These are phyloP conservation scores for Drosophila grimshawi DNA, from an alignment of 1,140 invertebrate genomes.

Conservation along the genomic window DNA sequence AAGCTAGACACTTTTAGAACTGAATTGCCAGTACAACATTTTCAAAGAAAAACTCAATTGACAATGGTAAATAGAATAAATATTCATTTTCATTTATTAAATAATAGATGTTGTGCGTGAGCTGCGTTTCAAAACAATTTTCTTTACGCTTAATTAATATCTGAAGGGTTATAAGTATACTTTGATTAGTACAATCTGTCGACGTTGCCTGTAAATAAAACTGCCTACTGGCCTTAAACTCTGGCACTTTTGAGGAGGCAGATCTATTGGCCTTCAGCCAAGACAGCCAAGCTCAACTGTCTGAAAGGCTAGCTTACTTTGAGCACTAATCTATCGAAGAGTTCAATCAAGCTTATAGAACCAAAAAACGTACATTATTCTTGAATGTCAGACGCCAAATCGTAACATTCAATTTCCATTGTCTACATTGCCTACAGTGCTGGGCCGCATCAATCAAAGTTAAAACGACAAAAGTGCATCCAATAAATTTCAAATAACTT, in stretches of 20 bases:
- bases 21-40: too few relatives aligned
- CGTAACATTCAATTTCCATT: constrained; percentile 42
- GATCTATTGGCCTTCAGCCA: neutral
- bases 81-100: too few relatives aligned
- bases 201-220: neutral
- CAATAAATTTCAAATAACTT: constrained; percentile 77
- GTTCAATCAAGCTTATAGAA: constrained; percentile 20
- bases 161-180: too few relatives aligned
- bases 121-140: too few relatives aligned
- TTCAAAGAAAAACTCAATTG: too few relatives aligned
- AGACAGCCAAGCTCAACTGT: neutral
- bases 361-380: neutral
- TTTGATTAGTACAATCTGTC: too few relatives aligned
- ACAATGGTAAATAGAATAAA: too few relatives aligned
- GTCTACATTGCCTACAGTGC: neutral
- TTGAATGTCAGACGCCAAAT: constrained; percentile 17
- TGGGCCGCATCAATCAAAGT: constrained; percentile 67
- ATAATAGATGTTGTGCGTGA: too few relatives aligned
- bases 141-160: too few relatives aligned
- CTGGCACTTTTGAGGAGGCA: neutral
- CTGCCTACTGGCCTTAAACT: neutral
- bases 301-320: neutral
- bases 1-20: too few relatives aligned
- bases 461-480: constrained; percentile 58
- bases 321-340: neutral